These are phyloP conservation scores for Tigriopus californicus DNA, from an alignment of 2,888 invertebrate genomes.

Conservation along the genomic window DNA sequence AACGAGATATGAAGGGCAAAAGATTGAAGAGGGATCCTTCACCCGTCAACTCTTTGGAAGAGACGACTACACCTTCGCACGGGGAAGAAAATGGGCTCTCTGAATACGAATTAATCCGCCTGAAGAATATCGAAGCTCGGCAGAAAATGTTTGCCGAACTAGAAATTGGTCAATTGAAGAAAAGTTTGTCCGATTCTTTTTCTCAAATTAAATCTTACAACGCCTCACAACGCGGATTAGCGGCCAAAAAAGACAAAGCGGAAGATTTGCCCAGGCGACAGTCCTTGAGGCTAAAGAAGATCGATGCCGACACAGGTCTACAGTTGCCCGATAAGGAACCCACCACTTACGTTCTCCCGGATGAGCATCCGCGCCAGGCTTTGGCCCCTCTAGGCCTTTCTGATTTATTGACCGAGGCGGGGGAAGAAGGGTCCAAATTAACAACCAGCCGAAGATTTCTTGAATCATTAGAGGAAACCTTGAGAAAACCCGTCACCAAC, in stretches of 20 bases:
- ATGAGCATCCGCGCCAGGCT: no score
- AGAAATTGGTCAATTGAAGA: neutral
- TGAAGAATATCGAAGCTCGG: neutral
- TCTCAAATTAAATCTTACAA: neutral
- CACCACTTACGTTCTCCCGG: neutral
- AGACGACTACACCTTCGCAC: no score
- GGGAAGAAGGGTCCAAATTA: no score
- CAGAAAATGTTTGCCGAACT: neutral
- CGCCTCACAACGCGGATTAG: neutral
- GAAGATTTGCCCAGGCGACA: neutral
- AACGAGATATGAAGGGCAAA: no score
- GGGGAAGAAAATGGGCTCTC: neutral
- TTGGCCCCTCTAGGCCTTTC: no score
- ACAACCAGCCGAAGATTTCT: no score
- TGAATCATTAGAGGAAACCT: no score
- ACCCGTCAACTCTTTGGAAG: no score
- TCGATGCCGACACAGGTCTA: neutral
- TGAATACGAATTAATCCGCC: conserved; percentile 3
- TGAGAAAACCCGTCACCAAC: no score
- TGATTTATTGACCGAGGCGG: no score
- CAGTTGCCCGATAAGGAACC: neutral
- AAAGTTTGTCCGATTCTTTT: neutral
- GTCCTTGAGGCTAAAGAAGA: neutral
- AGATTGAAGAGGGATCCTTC: no score
- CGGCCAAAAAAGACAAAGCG: neutral